Conservation (phyloP, 1,140 invertebrate genomes). For the Latrodectus geometricus region DNA sequence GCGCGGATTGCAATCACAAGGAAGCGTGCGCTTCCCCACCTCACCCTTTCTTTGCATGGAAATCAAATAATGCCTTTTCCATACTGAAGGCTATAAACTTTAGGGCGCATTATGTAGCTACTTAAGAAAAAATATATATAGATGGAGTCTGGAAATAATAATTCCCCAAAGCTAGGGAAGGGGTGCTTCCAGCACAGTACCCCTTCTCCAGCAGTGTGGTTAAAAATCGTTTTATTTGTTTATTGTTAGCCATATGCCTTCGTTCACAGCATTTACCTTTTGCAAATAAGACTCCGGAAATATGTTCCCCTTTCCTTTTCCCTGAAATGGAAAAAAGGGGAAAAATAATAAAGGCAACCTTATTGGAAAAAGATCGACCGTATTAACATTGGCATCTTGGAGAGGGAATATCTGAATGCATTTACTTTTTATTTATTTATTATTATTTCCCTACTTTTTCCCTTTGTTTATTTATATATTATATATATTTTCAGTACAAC, state of each 20-base stretch:
- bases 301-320: background rate
- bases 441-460: background rate
- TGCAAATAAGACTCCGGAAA: background rate
- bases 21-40: background rate
- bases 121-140: conserved; percentile 31
- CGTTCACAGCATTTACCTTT: conserved; percentile 33
- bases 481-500: conserved; percentile 10
- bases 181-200: background rate
- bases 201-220: conserved; percentile 10
- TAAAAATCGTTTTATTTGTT: conserved; percentile 21
- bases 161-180: conserved; percentile 4
- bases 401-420: conserved; percentile 27
- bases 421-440: conserved; percentile 28
- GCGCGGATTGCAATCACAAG: too few species aligned
- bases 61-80: conserved; percentile 53
- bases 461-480: background rate
- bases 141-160: conserved; percentile 39
- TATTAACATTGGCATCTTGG: conserved; percentile 41
- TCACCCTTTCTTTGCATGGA: background rate
- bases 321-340: too few species aligned
- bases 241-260: conserved; percentile 46
- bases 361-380: conserved; percentile 59
- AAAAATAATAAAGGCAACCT: conserved; percentile 27
- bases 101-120: conserved; percentile 32
- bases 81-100: conserved; percentile 59